Percentiles rank a stretch among this genome's conserved stretches.
Evolutionary conservation across 2,113 vertebrate genomes (phyloP).

Genomic region (Trogon surrucura): DNA sequence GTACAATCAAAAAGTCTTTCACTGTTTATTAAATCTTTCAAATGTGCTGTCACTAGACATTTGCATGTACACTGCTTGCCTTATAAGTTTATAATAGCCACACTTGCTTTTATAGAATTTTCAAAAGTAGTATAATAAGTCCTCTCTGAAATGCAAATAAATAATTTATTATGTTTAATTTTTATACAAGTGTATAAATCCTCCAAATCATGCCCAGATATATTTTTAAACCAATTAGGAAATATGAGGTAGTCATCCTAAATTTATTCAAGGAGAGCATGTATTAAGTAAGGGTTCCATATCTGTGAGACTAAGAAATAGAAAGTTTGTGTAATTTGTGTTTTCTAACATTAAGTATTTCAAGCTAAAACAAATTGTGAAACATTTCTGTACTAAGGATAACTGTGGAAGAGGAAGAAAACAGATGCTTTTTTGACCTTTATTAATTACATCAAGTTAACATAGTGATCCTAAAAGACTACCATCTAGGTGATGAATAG

Average conservation of each 20-base stretch:
- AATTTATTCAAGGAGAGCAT: background rate
- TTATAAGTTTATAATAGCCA: background rate
- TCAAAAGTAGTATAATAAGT: background rate
- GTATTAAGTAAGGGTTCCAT: background rate
- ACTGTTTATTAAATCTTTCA: background rate
- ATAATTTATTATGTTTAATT: background rate
- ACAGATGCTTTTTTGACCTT: slow-evolving; percentile 5
- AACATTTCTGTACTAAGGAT: background rate
- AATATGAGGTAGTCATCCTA: background rate
- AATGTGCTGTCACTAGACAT: fast-evolving
- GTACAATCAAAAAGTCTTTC: background rate
- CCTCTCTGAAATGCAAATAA: background rate
- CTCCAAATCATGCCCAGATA: background rate
- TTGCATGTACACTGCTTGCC: background rate
- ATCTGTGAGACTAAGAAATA: background rate
- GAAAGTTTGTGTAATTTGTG: background rate
- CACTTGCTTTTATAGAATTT: background rate
- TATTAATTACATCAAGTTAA: background rate
- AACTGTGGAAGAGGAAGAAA: slow-evolving; percentile 25
- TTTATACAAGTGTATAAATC: background rate
- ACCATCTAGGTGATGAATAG: background rate
- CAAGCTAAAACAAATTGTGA: background rate
- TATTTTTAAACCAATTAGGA: background rate
- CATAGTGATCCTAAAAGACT: background rate
- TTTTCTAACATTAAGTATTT: background rate